Evolutionary conservation across 2,797 vertebrate species (phyloP), one percentile per base, ranked within the genome.

Genomic region (Mareca strepera): DNA sequence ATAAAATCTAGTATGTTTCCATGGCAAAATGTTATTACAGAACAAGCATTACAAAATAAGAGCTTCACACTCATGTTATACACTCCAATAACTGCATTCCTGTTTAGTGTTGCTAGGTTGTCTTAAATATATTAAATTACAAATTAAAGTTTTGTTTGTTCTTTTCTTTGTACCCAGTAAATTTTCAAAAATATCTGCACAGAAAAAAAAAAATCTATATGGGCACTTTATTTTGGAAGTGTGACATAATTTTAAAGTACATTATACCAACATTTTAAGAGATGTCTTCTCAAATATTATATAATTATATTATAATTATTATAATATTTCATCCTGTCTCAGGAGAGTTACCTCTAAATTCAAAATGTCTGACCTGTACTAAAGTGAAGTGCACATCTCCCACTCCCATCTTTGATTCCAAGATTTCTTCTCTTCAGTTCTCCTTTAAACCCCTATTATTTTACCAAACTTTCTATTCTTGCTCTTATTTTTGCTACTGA

Each of bases 331-430:
- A 68, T 68, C 9, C 17, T 72, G 11, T 12, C 52, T 88, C 29
- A 77, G 41, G 25, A 66, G 56, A 67, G 29, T 5, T 58, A 2
- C 9, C 3, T 46, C 20, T 25, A 5, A 78, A 48, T 56, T 56
- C 6, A 76, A 91, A 82, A 66, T 8, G 60, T 7, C 15, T 73
- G 53, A 43, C 4, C 9, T 35, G 4, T 60, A 7, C 12, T 48
- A 25, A 86, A 78, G 21, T 74, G 6, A 50, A 6, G 2, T n/a
- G 2, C 72, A 35, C 2, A 37, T 46, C 7, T 50, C 6, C 10
- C 3, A 3, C 43, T 12, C 4, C 2, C 9, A 2, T 11, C 5
- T 3, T 5, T 1, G 4, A 1, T 12, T 59, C 11, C 25, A 81
- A 28, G 12, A 1, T 74, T 58, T 66, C 5, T 48, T 84, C 16